Base-by-base conservation (phyloP, 2,797 vertebrate species). In the Cynopterus sphinx region DNA sequence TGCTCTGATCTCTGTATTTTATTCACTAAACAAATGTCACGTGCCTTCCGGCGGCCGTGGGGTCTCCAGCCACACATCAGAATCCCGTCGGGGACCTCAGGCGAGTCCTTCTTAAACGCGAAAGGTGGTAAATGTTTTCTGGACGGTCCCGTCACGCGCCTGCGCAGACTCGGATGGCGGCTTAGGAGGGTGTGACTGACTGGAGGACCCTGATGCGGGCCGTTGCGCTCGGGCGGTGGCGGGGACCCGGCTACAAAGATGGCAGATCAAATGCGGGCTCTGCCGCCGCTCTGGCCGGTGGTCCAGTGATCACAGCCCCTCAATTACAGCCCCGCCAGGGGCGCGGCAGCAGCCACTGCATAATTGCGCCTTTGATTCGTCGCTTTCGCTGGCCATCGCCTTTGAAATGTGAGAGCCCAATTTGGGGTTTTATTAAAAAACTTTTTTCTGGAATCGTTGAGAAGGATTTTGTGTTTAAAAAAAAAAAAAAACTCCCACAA, bases 401-500 rank as follows among this genome's bases (percentile, higher is more conserved):
- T 99, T 99, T 99, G 99, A 99, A 99, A 99, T 98, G 95, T 83
- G 98, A 99, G 98, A 98, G 97, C 87, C 77, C 98, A 98, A 98
- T 98, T 98, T 96, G 87, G 98, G 98, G 97, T 97, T 98, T 98
- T 98, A 98, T 98, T 98, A 98, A 98, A 98, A 98, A 98, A 97
- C 93, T 98, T 98, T 98, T 73, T 98, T 97, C 96, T 97, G 96
- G 91, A 97, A 96, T 93, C 71, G 93, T 95, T 97, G 98, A 96
- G 97, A 98, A 98, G 97, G 95, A 97, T 97, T 98, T 97, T 91
- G 92, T 98, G 49, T 98, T 95, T 16, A 74, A 77, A 83, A 77
- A 86, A 93, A 74, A 57, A 49, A 49, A 49, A 49, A 49, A 92
- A 49, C 95, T 74, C 41, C 68, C 33, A 97, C 77, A 97, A 97